Percentiles rank a stretch among this genome's conserved stretches.
These are phyloP conservation scores for Oreortyx pictus DNA, from an alignment of 2,797 vertebrate species.

Conservation along the genomic window DNA sequence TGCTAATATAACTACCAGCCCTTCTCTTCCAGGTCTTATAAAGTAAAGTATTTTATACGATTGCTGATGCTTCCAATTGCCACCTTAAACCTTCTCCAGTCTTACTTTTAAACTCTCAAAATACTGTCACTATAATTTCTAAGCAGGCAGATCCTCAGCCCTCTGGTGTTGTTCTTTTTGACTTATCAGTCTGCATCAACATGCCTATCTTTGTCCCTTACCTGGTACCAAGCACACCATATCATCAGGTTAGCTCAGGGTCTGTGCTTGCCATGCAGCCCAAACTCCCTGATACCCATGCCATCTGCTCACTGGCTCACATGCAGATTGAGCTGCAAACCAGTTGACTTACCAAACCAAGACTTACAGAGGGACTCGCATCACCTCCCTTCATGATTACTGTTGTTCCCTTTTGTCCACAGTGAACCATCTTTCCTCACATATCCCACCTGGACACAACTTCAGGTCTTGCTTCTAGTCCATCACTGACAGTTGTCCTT, in stretches of 20 bases:
- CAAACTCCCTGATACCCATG: neutral
- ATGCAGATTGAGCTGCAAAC: neutral
- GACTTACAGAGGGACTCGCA: neutral
- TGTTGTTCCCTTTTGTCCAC: too few relatives aligned
- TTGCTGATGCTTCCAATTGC: neutral
- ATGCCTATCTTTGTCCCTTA: neutral
- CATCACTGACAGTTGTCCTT: neutral
- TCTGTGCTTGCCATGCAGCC: neutral
- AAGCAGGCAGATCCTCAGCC: neutral
- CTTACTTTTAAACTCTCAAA: neutral
- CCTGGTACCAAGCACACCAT: neutral
- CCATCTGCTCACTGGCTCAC: neutral
- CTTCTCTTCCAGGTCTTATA: neutral
- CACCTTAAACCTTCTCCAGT: neutral
- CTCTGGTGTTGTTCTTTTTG: neutral
- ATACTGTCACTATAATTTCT: neutral
- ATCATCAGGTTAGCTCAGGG: neutral
- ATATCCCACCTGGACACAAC: too few relatives aligned
- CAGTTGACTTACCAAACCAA: neutral
- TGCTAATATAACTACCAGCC: neutral
- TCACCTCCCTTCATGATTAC: neutral
- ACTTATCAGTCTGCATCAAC: neutral
- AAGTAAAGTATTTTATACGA: neutral
- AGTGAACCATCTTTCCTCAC: too few relatives aligned
- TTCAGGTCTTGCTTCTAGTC: neutral